Base-by-base conservation (phyloP, 2,113 vertebrate species). In the Festucalex cinctus region DNA sequence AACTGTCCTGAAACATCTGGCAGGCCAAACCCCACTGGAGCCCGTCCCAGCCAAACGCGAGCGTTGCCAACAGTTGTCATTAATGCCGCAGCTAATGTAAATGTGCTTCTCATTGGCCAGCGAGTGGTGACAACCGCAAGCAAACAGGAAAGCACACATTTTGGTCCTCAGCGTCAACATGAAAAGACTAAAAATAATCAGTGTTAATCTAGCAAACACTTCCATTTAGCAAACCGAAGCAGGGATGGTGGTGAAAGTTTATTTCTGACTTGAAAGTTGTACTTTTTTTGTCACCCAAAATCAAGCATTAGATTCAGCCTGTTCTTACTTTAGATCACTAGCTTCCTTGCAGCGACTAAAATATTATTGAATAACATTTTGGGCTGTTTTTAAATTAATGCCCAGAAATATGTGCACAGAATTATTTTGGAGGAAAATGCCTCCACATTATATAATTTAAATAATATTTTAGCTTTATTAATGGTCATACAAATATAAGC, bases 121-220 rank as follows among this genome's bases (percentile, higher is more conserved):
- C 48, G 48, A 58, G 56, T 36, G 56, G 28, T 36, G 28, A 57
- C 26, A 17, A 57, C 26, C 54, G 3, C 54, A 35, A 57, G 54
- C 54, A 57, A 57, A 57, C 54, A 57, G 54, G 26, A 35, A 58
- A 58, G 28, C 32, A 20, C 32, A 58, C 28, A 58, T 35, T 58
- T 24, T 53, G 3, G 51, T 32, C 22, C 51, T 58, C 28, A 20
- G 17, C 17, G 14, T 14, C 22, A 53, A 53, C 51, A 53, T 57
- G 13, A 57, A 57, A 32, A 14, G 54, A 28, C 28, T 58, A 59
- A 59, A 58, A 35, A 58, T 19, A 58, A 35, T 57, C 26, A 9
- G 26, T 17, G 28, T 58, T 58, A 35, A 36, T 14, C 56, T 6
- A 36, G 28, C 28, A 36, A 58, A 35, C 26, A 19, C 56, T 35